Evolutionary conservation across 1,140 invertebrate genomes (phyloP), one percentile per base, ranked within the genome.

Genomic region (Lanistes nyassanus): DNA sequence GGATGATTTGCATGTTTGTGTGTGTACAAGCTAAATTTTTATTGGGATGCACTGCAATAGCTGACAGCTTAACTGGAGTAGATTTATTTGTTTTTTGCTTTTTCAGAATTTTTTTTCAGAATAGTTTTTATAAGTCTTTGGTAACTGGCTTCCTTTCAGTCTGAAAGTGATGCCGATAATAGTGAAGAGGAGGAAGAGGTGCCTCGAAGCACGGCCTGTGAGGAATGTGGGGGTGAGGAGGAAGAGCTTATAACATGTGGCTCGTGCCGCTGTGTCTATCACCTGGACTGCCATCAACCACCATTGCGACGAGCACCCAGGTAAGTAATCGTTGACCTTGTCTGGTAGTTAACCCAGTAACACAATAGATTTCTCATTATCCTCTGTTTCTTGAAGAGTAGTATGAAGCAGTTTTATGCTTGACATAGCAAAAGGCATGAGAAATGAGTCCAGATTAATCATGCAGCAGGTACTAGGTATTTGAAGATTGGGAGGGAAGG

Each of bases 221-320:
- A 73, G n/a, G 83, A 82, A n/a, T 74, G 64, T n/a, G 79, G 79
- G 37, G 76, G 96, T 79, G 89, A 90, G 29, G 82, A 79, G 19
- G 75, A 74, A 39, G 76, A 80, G 51, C 78, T 88, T 0, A 83
- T 88, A 39, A 37, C 78, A 9, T 89, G 88, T 81, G 80, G 82
- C 31, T 81, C 85, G 55, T 89, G 88, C 80, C 85, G 84, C 2
- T 70, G 76, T 34, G 83, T 80, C n/a, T 88, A 85, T 75, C 88
- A 89, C 76, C 64, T 83, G 29, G 82, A 87, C 60, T 89, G 88
- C 80, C 88, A 89, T 68, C 81, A 87, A 37, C 88, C 88, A 31
- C 86, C 87, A 1, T 76, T 89, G 2, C 39, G 87, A 65, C 82
- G 81, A 64, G 77, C 81, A 56, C 87, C 88, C 36, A 86, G 87